Evolutionary conservation across 2,797 vertebrate species (phyloP).

Genomic region (Enteromius afrohamiltoni): DNA sequence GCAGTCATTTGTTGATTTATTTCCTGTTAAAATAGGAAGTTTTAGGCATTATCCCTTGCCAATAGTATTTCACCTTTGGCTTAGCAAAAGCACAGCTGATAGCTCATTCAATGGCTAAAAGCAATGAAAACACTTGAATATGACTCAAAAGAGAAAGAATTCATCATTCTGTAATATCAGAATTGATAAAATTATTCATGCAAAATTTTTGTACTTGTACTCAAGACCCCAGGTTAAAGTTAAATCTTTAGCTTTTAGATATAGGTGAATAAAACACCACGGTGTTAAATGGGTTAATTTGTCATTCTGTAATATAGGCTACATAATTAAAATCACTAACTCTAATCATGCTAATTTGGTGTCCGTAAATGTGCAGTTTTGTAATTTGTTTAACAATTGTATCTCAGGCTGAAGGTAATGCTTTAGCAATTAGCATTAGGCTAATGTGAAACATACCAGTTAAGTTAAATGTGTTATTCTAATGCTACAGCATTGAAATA

Average conservation of each 20-base stretch:
- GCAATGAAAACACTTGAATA: neutral
- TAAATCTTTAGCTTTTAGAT: neutral
- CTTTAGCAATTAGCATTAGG: neutral
- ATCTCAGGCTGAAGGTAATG: neutral
- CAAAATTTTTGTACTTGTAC: neutral
- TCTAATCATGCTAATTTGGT: neutral
- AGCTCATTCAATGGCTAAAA: neutral
- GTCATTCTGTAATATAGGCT: neutral
- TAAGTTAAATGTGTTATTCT: neutral
- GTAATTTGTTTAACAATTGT: neutral
- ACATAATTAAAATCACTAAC: neutral
- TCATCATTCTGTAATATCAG: neutral
- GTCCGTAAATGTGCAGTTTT: neutral
- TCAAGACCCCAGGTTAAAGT: neutral
- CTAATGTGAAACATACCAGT: neutral
- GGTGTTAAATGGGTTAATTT: neutral
- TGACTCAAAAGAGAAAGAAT: neutral
- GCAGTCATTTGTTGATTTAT: neutral
- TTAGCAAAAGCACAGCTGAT: neutral
- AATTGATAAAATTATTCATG: neutral
- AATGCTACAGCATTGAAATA: neutral
- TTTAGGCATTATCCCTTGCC: neutral
- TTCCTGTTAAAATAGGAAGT: neutral
- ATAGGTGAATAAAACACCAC: neutral
- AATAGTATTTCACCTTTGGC: neutral